phyloP scores from a whole-genome alignment of 2,113 vertebrate genomes.

The Aplodontia rufa region DNA sequence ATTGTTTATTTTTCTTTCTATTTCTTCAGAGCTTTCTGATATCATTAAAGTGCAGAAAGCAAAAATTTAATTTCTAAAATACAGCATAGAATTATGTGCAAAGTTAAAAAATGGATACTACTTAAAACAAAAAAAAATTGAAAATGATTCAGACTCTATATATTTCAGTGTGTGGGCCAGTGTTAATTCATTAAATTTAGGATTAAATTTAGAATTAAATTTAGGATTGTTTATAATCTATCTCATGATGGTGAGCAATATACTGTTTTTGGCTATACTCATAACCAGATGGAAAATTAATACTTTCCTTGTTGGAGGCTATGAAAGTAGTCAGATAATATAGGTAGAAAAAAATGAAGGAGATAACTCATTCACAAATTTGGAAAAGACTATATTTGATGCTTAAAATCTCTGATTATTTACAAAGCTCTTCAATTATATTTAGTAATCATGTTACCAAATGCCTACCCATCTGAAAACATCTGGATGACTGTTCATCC shows the following conservation, averaged over 20 bases:
- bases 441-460: conserved; percentile 43
- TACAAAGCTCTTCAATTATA: conserved; percentile 22
- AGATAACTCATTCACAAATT: not conserved
- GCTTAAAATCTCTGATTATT: conserved; percentile 32
- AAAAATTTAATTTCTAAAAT: not conserved
- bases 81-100: conserved; percentile 18
- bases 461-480: conserved; percentile 44
- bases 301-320: conserved; percentile 8
- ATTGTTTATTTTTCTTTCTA: not conserved
- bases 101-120: not conserved
- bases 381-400: not conserved
- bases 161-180: not conserved
- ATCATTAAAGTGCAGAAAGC: not conserved
- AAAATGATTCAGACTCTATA: not conserved
- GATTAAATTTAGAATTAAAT: conserved; percentile 61
- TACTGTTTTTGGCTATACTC: conserved; percentile 1
- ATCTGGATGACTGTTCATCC: conserved; percentile 58
- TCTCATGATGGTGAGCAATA: conserved; percentile 43
- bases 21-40: not conserved
- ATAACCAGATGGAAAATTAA: conserved; percentile 1
- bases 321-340: not conserved
- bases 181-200: conserved; percentile 61
- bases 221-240: conserved; percentile 25
- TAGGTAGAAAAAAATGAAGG: not conserved
- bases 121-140: conserved; percentile 11